A percentile compares a stretch with the other conserved stretches of the same genome.
Evolutionary conservation across 2,113 vertebrate genomes (phyloP).

Genomic region (Bos indicus): DNA sequence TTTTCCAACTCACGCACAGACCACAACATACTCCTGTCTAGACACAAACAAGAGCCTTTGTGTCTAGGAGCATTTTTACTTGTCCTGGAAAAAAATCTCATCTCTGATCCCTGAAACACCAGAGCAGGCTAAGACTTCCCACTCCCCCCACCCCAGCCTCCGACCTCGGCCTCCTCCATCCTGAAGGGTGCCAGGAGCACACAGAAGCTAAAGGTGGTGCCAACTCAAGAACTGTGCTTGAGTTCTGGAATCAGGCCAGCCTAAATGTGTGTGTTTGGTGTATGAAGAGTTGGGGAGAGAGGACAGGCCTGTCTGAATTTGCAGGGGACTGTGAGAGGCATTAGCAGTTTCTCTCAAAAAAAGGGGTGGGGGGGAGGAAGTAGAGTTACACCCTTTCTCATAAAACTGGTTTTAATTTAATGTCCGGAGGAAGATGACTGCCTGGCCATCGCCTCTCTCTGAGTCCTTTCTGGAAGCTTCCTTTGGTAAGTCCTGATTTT

Average conservation of each 20-base stretch:
- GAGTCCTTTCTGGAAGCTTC: background rate
- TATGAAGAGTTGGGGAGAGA: background rate
- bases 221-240: background rate
- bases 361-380: accelerated
- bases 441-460: background rate
- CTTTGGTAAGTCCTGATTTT: background rate
- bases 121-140: background rate
- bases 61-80: background rate
- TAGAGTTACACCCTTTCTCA: background rate
- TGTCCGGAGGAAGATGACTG: background rate
- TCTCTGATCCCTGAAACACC: background rate
- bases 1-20: background rate
- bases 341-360: background rate
- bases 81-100: background rate
- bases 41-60: background rate
- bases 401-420: background rate
- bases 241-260: background rate
- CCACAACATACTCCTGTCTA: background rate
- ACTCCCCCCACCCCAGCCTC: background rate
- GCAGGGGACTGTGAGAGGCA: background rate
- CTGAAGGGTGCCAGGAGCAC: background rate
- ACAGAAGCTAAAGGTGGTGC: background rate
- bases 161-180: background rate
- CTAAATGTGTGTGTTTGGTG: background rate
- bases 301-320: background rate